Percentiles rank a stretch among this genome's conserved stretches.
Evolutionary conservation across 92 coral and sea anemone species (phyloP).

Genomic region (Epizoanthus illoricatus): DNA sequence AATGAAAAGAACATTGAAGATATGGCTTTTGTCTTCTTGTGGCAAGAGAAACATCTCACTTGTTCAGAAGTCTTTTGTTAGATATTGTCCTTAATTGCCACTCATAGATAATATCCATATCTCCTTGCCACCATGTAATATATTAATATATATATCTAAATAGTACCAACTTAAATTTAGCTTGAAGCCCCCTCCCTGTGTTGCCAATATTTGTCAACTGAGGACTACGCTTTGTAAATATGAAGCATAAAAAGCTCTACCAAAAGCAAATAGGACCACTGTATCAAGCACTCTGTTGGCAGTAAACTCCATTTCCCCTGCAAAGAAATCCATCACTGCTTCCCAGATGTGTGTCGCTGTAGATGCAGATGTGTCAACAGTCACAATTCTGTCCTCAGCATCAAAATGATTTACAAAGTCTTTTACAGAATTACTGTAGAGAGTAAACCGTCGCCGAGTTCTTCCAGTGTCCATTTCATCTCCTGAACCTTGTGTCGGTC

Average conservation of each 20-base stretch:
- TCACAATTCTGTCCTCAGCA: conserved; percentile 62
- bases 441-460: conserved; percentile 77
- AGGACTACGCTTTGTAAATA: no score
- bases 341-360: conserved; percentile 84
- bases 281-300: conserved; percentile 75
- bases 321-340: conserved; percentile 84
- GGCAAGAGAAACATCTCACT: no score
- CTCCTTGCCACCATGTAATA: no score
- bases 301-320: conserved; percentile 85
- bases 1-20: no score
- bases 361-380: conserved; percentile 77
- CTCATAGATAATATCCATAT: no score
- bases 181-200: no score
- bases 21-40: no score
- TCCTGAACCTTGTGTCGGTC: conserved; percentile 62
- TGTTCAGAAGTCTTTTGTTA: no score
- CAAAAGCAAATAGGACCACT: conserved; percentile 76
- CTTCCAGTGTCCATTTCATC: conserved; percentile 90
- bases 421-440: conserved; percentile 72
- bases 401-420: conserved; percentile 72
- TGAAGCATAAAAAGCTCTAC: conserved; percentile 39
- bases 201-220: no score
- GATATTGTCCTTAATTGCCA: no score
- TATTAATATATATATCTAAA: no score
- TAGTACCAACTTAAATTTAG: no score